Evolutionary conservation across 2,797 vertebrate genomes (phyloP), one percentile per base, ranked within the genome.

Genomic region (Anguilla marmorata): DNA sequence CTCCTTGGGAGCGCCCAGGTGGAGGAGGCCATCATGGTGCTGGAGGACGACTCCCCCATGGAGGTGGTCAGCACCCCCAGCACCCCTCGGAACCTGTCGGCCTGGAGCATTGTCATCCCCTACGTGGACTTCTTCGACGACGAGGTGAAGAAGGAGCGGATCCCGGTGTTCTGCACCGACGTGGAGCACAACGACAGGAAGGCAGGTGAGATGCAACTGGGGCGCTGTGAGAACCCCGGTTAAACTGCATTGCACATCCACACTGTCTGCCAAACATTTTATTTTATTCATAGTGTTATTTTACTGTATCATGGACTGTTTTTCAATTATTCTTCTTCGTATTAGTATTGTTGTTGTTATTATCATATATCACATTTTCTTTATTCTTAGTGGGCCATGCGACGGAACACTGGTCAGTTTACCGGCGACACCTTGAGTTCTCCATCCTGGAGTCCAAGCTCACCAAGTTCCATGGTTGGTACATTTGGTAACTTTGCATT

Each of bases 401-500:
- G 30, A 93, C 95, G 1, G 98, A 98, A 89, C 95, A 91, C 86
- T 99, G 98, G 98, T 96, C 96, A n/a, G 96, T 99, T 52, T 97
- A 94, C 93, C 96, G 98, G 89, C 95, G 96, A 91, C 99, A 99
- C 37, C 94, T 98, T 92, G 98, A 99, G 93, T 99, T 99, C 93
- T 99, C 99, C 48, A 98, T 98, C 0, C 96, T 99, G 27, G 98
- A 99, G 88, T 99, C 98, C 19, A 99, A 98, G 92, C 97, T 99
- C 90, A 99, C 98, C 0, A 98, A 99, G 91, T 99, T 99, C 93
- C 98, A 99, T 1, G 98, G 98, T 99, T 96, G 2, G 95, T 94
- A 58, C 12, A n/a, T 69, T 5, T 19, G 11, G 33, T 50, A 30
- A 41, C 50, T 8, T 58, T 80, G 41, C 8, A 9, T 33, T 63